phyloP scores from a whole-genome alignment of 2,888 invertebrate genomes.

The Platycheirus albimanus region DNA sequence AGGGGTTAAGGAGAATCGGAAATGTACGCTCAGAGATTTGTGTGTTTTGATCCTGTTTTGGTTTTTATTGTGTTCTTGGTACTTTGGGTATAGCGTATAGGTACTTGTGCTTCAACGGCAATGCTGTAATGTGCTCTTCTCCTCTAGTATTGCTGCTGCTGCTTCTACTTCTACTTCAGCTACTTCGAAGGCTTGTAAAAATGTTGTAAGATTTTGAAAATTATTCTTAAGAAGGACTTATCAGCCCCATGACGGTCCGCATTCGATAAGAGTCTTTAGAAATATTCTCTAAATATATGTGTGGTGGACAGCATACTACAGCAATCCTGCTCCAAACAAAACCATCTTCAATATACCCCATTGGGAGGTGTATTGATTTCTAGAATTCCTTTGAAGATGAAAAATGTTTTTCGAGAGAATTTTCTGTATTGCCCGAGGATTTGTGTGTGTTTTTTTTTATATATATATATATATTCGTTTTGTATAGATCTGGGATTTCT shows the following conservation, averaged over 20 bases:
- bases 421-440: slow-evolving; percentile 50
- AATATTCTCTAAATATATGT: slow-evolving; percentile 11
- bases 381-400: slow-evolving; percentile 66
- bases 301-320: slow-evolving; percentile 41
- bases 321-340: no score
- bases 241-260: not conserved
- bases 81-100: not conserved
- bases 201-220: slow-evolving; percentile 69
- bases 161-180: no score
- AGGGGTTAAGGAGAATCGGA: slow-evolving; percentile 71
- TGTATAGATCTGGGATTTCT: slow-evolving; percentile 48
- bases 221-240: slow-evolving; percentile 56
- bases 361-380: slow-evolving; percentile 62
- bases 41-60: slow-evolving; percentile 73
- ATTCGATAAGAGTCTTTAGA: slow-evolving; percentile 9
- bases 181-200: slow-evolving; percentile 69
- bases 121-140: slow-evolving; percentile 11
- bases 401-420: slow-evolving; percentile 46
- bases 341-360: not conserved
- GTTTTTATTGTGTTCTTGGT: slow-evolving; percentile 60
- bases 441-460: slow-evolving; percentile 44
- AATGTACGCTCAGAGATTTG: slow-evolving; percentile 72
- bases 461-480: not conserved
- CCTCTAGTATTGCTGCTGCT: slow-evolving; percentile 21
- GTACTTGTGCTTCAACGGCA: slow-evolving; percentile 11